These are phyloP conservation scores for Brachionus manjavacas DNA, from an alignment of 1,140 invertebrate species.

Conservation along the genomic window DNA sequence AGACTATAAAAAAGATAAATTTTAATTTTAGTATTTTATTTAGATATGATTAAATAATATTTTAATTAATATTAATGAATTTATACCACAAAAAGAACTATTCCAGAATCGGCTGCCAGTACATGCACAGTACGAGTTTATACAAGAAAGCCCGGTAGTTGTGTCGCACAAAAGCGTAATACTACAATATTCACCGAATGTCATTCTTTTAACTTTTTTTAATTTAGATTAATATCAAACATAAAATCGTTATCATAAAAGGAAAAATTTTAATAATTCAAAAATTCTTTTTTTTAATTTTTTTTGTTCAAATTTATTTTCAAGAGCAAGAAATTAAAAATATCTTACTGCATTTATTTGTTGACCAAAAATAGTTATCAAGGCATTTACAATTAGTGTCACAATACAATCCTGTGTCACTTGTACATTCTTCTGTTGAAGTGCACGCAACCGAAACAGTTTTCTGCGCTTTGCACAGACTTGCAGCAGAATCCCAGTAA, in stretches of 20 bases:
- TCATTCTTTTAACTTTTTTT: neutral
- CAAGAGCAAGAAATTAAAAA: neutral
- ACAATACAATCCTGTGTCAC: neutral
- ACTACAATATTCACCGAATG: neutral
- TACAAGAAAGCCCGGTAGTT: neutral
- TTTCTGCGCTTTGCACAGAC: neutral
- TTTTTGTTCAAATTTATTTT: no score
- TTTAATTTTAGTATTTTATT: no score
- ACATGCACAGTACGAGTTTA: neutral
- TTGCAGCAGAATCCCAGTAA: neutral
- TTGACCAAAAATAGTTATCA: slow-evolving; percentile 3
- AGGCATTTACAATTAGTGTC: neutral
- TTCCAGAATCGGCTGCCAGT: neutral
- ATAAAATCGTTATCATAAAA: no score
- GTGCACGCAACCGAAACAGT: neutral
- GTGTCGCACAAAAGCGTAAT: neutral
- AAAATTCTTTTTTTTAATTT: no score
- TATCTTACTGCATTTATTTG: neutral
- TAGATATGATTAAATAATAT: no score
- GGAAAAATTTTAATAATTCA: no score
- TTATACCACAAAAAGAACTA: neutral
- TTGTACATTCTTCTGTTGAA: neutral
- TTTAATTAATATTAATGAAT: no score
- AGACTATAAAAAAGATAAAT: neutral
- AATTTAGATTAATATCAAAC: no score